Conservation (phyloP, 2,797 vertebrate genomes). For the Mus spretus region DNA sequence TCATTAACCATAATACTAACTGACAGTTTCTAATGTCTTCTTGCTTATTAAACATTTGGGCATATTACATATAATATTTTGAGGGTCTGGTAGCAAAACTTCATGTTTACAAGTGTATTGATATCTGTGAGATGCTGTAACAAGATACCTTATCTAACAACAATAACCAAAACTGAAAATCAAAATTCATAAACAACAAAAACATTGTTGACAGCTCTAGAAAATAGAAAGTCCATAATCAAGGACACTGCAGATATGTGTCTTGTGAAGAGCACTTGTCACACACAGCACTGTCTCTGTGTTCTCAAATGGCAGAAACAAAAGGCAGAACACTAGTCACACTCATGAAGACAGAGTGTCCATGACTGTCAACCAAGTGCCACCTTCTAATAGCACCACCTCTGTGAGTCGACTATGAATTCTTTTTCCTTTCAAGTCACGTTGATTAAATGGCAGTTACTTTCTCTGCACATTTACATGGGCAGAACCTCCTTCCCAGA, state of each 20-base stretch:
- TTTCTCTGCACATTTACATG: neutral
- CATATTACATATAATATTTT: neutral
- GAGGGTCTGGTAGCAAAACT: slow-evolving; percentile 47
- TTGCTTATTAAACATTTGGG: slow-evolving; percentile 6
- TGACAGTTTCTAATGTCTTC: neutral
- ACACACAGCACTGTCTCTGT: neutral
- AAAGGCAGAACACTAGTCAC: neutral
- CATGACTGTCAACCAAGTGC: neutral
- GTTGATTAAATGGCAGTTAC: neutral
- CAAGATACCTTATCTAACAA: neutral
- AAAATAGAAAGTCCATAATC: neutral
- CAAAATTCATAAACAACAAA: neutral
- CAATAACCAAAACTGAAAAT: neutral
- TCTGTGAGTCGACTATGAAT: neutral
- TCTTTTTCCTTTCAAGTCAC: neutral
- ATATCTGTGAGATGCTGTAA: neutral
- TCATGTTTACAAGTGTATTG: neutral
- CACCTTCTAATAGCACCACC: neutral
- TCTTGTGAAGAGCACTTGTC: neutral
- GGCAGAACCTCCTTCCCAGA: neutral
- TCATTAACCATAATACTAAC: slow-evolving; percentile 16
- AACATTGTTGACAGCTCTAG: neutral
- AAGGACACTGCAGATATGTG: neutral
- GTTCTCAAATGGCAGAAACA: neutral
- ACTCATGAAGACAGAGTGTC: neutral